These are phyloP conservation scores for Thamnophis elegans DNA, from an alignment of 2,797 vertebrate species.

Conservation along the genomic window DNA sequence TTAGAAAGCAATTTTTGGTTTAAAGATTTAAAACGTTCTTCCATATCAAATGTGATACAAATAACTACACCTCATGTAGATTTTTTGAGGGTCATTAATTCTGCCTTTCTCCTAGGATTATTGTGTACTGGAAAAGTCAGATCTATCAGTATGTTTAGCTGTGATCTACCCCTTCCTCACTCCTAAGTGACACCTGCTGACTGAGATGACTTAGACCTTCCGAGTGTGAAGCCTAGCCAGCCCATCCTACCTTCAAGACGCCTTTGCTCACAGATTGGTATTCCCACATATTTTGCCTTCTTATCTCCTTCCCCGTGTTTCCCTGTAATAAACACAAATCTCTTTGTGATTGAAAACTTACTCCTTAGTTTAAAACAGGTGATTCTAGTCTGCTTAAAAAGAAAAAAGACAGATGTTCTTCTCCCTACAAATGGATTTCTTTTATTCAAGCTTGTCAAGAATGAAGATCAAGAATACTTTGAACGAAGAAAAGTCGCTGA, in stretches of 20 bases:
- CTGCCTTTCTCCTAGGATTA: slow-evolving; percentile 2
- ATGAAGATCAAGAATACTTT: too few species aligned
- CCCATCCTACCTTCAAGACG: background rate
- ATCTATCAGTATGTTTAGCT: slow-evolving; percentile 7
- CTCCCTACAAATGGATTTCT: background rate
- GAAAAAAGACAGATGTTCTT: background rate
- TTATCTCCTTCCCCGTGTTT: background rate
- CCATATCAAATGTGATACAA: background rate
- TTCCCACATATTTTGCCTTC: background rate
- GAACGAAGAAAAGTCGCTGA: background rate
- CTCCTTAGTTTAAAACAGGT: background rate
- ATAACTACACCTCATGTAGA: background rate
- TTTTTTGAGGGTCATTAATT: background rate
- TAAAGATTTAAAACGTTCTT: background rate
- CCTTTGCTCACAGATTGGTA: background rate
- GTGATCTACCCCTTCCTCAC: background rate
- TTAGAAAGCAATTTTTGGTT: background rate
- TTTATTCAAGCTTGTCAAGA: background rate
- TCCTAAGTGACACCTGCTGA: background rate
- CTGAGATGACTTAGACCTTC: background rate
- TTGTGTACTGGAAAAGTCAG: slow-evolving; percentile 13
- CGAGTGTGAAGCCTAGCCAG: background rate
- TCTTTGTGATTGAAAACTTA: background rate
- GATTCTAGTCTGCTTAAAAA: background rate
- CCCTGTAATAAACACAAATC: slow-evolving; percentile 1